Evolutionary conservation across 1,140 invertebrate genomes (phyloP).

Genomic region (Euwallacea fornicatus): DNA sequence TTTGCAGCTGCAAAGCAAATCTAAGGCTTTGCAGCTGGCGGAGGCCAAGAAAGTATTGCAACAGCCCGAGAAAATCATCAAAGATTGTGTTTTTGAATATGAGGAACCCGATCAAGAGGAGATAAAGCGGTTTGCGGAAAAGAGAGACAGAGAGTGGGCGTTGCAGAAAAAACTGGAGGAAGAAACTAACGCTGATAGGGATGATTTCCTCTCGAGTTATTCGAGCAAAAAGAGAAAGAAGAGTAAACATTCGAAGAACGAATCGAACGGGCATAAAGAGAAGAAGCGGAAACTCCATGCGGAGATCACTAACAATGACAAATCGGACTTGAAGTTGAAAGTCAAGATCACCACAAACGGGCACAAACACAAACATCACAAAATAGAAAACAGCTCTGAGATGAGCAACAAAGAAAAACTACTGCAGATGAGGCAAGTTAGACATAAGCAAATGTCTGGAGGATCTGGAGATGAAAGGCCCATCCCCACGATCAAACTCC

Average conservation of each 20-base stretch:
- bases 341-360: conserved; percentile 52
- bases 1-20: conserved; percentile 48
- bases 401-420: conserved; percentile 49
- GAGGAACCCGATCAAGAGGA: conserved; percentile 52
- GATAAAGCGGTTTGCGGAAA: conserved; percentile 51
- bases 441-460: conserved; percentile 47
- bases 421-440: conserved; percentile 51
- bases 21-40: conserved; percentile 38
- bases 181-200: conserved; percentile 37
- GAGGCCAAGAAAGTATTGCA: conserved; percentile 29
- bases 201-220: conserved; percentile 38
- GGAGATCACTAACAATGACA: conserved; percentile 49
- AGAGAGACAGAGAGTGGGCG: conserved; percentile 51
- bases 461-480: conserved; percentile 37
- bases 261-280: conserved; percentile 45
- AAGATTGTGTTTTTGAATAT: conserved; percentile 50
- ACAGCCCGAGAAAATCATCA: conserved; percentile 35
- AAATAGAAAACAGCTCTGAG: conserved; percentile 30
- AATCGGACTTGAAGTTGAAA: conserved; percentile 51
- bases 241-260: conserved; percentile 50
- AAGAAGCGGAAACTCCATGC: conserved; percentile 50
- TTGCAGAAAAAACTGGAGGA: conserved; percentile 49
- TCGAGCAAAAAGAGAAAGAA: conserved; percentile 50
- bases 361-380: conserved; percentile 51
- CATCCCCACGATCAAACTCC: conserved; percentile 34